These are phyloP conservation scores for Dasyornis broadbenti DNA, from an alignment of 2,113 vertebrate species.

Conservation along the genomic window DNA sequence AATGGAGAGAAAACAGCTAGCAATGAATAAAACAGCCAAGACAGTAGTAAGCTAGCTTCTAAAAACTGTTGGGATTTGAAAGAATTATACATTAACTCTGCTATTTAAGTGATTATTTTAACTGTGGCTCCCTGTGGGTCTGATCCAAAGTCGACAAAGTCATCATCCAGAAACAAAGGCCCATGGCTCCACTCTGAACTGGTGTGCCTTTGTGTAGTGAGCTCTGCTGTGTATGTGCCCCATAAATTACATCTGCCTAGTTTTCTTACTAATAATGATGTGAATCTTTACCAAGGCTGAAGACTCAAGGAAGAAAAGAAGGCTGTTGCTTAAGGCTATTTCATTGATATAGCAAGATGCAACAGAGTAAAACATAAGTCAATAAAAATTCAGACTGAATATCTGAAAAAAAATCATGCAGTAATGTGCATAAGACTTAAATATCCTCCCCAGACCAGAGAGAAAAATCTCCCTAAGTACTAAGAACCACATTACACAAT, in stretches of 20 bases:
- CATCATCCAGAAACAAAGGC: neutral
- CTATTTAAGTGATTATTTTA: constrained; percentile 37
- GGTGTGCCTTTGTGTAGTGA: neutral
- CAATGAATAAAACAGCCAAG: constrained; percentile 24
- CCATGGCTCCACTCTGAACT: neutral
- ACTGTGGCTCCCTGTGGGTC: neutral
- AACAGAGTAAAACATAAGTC: neutral
- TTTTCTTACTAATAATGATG: neutral
- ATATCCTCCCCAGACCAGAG: neutral
- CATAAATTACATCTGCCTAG: neutral
- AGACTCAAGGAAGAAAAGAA: neutral
- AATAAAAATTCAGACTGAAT: neutral
- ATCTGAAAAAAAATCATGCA: neutral
- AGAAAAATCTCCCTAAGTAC: neutral
- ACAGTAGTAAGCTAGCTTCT: constrained; percentile 38
- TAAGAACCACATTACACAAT: neutral
- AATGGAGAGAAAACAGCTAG: neutral
- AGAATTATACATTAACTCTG: constrained; percentile 17
- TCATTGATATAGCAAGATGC: neutral
- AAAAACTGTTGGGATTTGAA: constrained; percentile 24
- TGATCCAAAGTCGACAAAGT: neutral
- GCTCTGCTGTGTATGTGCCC: neutral
- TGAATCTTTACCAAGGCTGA: neutral
- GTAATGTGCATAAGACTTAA: neutral
- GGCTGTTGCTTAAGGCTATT: neutral